These are phyloP conservation scores for Palythoa grandis DNA, from an alignment of 92 coral and sea anemone species.

Conservation along the genomic window DNA sequence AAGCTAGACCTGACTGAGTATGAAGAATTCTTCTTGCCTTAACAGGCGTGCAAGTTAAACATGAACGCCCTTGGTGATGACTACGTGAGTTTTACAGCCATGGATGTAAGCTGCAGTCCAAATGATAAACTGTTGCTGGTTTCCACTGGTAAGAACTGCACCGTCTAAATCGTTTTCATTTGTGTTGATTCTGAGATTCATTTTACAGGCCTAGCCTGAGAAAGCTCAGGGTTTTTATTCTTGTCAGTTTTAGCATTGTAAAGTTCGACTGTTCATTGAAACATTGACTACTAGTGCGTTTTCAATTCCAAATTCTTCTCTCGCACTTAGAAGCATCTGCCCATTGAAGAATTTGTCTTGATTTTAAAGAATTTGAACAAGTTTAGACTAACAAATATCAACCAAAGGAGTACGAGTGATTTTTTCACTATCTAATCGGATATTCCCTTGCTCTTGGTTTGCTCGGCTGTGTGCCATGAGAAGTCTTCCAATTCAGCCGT, in stretches of 20 bases:
- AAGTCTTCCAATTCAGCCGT: neutral
- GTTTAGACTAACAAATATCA: too few relatives aligned
- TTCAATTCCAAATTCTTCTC: too few relatives aligned
- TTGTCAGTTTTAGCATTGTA: too few relatives aligned
- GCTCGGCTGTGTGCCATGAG: neutral
- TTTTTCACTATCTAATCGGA: too few relatives aligned
- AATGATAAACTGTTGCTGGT: slow-evolving; percentile 57
- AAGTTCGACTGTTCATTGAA: neutral
- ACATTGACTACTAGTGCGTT: neutral
- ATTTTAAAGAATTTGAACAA: too few relatives aligned
- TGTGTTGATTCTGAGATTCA: neutral
- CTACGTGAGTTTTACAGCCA: slow-evolving; percentile 73
- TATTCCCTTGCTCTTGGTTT: neutral
- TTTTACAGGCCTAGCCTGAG: too few relatives aligned
- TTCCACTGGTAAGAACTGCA: slow-evolving; percentile 57
- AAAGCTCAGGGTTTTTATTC: too few relatives aligned
- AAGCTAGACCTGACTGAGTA: neutral
- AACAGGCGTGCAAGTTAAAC: slow-evolving; percentile 19
- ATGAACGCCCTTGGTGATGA: slow-evolving; percentile 59
- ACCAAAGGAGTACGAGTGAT: too few relatives aligned
- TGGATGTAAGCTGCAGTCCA: slow-evolving; percentile 74
- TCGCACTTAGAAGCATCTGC: too few relatives aligned
- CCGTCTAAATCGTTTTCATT: neutral
- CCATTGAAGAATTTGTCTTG: too few relatives aligned
- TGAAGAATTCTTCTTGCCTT: neutral